These are phyloP conservation scores for Nowickia ferox DNA, from an alignment of 2,888 invertebrate genomes.

Conservation along the genomic window DNA sequence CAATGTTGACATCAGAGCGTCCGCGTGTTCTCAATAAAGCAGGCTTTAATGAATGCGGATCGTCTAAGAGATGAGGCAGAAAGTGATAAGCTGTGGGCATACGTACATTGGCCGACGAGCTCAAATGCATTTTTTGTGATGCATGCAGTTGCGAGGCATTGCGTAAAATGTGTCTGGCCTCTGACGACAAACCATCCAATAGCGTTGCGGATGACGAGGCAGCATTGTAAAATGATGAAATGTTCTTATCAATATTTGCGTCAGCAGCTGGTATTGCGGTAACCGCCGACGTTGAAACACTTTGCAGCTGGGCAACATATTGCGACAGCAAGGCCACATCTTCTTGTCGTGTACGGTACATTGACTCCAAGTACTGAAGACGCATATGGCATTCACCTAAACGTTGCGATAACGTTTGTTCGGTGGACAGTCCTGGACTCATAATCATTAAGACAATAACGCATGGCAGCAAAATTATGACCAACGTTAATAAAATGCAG, in stretches of 20 bases:
- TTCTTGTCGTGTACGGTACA: conserved; percentile 90
- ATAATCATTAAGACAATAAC: conserved; percentile 82
- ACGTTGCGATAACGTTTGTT: conserved; percentile 87
- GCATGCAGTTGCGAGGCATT: conserved; percentile 83
- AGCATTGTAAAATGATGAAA: conserved; percentile 62
- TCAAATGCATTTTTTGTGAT: conserved; percentile 81
- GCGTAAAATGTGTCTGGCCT: conserved; percentile 82
- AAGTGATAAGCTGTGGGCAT: conserved; percentile 93
- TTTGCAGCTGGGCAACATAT: conserved; percentile 84
- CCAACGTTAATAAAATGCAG: conserved; percentile 85
- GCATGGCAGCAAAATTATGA: conserved; percentile 85
- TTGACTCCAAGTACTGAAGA: conserved; percentile 90
- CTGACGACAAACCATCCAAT: conserved; percentile 83
- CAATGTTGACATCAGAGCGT: conserved; percentile 90
- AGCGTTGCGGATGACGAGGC: conserved; percentile 74
- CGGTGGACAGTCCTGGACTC: conserved; percentile 86
- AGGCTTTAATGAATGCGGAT: conserved; percentile 90
- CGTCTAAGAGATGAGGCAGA: conserved; percentile 92
- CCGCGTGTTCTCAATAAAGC: conserved; percentile 90
- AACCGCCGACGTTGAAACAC: conserved; percentile 72
- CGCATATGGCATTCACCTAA: conserved; percentile 91
- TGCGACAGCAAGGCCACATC: conserved; percentile 89
- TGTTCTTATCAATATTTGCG: conserved; percentile 70
- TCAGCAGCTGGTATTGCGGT: conserved; percentile 16
- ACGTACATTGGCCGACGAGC: conserved; percentile 84